Evolutionary conservation across 64 coral and sea anemone species (phyloP), one percentile per base, ranked within the genome.

Genomic region (Stichodactyla mertensii): DNA sequence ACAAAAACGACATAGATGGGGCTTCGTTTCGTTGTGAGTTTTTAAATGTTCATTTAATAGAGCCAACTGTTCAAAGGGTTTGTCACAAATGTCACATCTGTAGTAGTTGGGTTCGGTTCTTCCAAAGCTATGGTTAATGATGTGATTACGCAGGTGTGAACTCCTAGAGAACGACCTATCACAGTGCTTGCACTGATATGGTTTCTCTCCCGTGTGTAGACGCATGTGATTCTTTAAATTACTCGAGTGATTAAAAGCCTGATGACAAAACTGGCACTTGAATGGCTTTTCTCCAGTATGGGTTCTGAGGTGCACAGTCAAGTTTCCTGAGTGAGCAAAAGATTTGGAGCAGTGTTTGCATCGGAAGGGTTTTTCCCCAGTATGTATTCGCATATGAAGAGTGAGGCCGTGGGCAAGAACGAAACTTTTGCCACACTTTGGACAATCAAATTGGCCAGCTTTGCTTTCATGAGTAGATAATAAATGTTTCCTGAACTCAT

Each of bases 41-140:
- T 83, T 82, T 27, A 61, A 64, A 67, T 89, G 88, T 55, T 89
- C 88, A 5, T 56, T 82, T 14, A 89, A 22, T 15, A 60, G 20
- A 20, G 52, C 61, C 22, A 24, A 11, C 4, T 82, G 24, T 12
- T 52, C 55, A 71, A 83, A 89, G 15, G 57, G 13, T 53, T 89
- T 89, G 57, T 89, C 77, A 69, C 88, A 89, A 83, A 83, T 62
- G 8, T 82, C 79, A 67, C 88, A 89, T 52, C 69, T 89, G 18
- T n/a, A 89, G 71, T 53, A 19, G 20, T 81, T 51, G 4, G 78
- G 78, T 14, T 60, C 78, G 11, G 55, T 66, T 71, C 24, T 89
- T 56, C 80, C 57, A n/a, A 59, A 83, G 28, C 28, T 74, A 10
- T 89, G 78, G 31, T 55, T 82, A 18, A 82, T 89, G 55, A 27